Base-by-base conservation (phyloP, 2,113 vertebrate species). In the Fulmarus glacialis region DNA sequence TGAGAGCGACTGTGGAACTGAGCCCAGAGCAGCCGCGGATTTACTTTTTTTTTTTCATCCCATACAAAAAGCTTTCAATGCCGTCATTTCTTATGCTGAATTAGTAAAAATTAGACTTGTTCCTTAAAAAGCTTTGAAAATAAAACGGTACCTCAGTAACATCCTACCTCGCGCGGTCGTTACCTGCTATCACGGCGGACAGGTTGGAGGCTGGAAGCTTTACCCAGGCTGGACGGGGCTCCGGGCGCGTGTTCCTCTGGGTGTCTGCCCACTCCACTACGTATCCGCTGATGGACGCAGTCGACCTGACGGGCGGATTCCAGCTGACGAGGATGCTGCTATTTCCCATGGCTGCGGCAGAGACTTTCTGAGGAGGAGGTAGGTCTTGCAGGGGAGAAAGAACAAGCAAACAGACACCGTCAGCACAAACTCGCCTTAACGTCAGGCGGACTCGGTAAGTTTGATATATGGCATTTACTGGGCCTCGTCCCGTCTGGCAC, bases 211-310 rank as follows among this genome's bases (percentile, higher is more conserved):
- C 50, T 2, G 97, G 67, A 2, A 97, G 80, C 78, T 96, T 97
- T 1, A 97, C 34, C 98, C 98, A 99, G 78, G 53, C 15, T 3
- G n/a, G 71, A 7, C 4, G 68, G 14, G 64, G 63, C n/a, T 43
- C 55, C 5, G 0, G 15, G 15, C 0, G 3, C 0, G 3, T 3
- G 5, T 9, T 9, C 3, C 22, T 17, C 15, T 10, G 9, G 4
- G 34, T 4, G 12, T 93, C 88, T 71, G 78, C 87, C 98, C 98
- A 99, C 47, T 97, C 96, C 71, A 99, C 95, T 36, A 98, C 36
- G 0, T 98, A 98, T 1, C 97, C 97, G 11, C 38, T 73, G 22
- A 98, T 1, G 4, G 89, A 8, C 3, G 34, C 1, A 0, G 52
- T 0, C 0, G 32, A 1, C 1, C 12, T 11, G 1, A 2, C 0